phyloP scores from a whole-genome alignment of 2,797 vertebrate genomes.

The Sandelia bainsii region DNA sequence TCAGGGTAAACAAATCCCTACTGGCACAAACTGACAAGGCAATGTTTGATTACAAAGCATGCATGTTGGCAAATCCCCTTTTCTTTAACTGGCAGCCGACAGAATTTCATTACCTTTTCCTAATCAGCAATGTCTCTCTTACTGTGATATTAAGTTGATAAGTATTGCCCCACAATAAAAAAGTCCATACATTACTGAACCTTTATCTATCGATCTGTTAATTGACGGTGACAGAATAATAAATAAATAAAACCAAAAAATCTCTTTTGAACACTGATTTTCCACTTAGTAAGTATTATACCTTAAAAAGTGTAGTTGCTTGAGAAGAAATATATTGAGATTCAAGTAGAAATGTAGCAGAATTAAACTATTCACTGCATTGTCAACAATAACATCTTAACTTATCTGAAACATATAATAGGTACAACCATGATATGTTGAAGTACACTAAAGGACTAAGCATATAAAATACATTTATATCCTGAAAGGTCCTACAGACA shows the following conservation, averaged over 20 bases:
- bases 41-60: slow-evolving; percentile 40
- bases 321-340: not conserved
- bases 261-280: not conserved
- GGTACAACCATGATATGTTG: not conserved
- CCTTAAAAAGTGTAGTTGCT: not conserved
- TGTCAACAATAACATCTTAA: not conserved
- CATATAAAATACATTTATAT: not conserved
- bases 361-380: not conserved
- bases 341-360: not conserved
- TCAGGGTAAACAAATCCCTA: slow-evolving; percentile 46
- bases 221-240: not conserved
- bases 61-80: not conserved
- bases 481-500: not conserved
- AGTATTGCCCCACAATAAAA: slow-evolving; percentile 8
- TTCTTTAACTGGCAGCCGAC: not conserved
- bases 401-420: not conserved
- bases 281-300: too few relatives aligned
- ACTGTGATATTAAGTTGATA: not conserved
- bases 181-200: slow-evolving; percentile 20
- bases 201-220: slow-evolving; percentile 4
- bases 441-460: not conserved
- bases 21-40: slow-evolving; percentile 18
- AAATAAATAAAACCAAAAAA: not conserved
- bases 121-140: not conserved
- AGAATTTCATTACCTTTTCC: not conserved